Percentiles rank a stretch among this genome's conserved stretches.
phyloP scores from a whole-genome alignment of 2,888 invertebrate genomes.

The Tineola bisselliella region DNA sequence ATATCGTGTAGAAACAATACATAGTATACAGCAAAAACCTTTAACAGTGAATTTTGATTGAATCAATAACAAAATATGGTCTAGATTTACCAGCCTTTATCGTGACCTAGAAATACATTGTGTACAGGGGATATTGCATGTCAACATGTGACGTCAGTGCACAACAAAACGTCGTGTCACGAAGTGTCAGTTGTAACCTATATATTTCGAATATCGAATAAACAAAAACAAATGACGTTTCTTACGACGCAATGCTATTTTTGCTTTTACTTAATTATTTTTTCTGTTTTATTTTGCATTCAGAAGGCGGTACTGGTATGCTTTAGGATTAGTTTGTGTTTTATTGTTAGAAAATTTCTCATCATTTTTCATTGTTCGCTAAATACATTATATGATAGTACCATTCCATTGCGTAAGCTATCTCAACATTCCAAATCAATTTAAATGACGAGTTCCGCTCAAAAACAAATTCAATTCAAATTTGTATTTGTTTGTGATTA shows the following conservation, averaged over 20 bases:
- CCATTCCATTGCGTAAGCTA: not conserved
- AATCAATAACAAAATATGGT: too few species aligned
- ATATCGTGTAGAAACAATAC: too few species aligned
- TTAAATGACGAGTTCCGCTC: too few species aligned
- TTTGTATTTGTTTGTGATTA: too few species aligned
- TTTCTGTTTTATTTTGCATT: conserved; percentile 10
- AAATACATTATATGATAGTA: not conserved
- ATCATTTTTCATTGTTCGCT: not conserved
- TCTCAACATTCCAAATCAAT: not conserved
- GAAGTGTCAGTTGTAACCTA: too few species aligned
- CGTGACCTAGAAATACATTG: not conserved
- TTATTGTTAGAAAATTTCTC: not conserved
- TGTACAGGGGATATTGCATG: not conserved
- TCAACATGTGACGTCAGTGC: not conserved
- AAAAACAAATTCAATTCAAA: too few species aligned
- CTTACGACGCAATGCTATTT: too few species aligned
- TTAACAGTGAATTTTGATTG: too few species aligned
- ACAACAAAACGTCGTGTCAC: not conserved
- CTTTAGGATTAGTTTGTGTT: not conserved
- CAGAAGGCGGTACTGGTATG: conserved; percentile 11
- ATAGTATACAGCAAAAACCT: too few species aligned
- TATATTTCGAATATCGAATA: too few species aligned
- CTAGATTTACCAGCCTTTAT: not conserved
- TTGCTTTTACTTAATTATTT: not conserved
- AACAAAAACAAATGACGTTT: too few species aligned